Percentiles rank a stretch among this genome's conserved stretches.
phyloP scores from a whole-genome alignment of 2,797 vertebrate genomes.

The Myotis pilosus region DNA sequence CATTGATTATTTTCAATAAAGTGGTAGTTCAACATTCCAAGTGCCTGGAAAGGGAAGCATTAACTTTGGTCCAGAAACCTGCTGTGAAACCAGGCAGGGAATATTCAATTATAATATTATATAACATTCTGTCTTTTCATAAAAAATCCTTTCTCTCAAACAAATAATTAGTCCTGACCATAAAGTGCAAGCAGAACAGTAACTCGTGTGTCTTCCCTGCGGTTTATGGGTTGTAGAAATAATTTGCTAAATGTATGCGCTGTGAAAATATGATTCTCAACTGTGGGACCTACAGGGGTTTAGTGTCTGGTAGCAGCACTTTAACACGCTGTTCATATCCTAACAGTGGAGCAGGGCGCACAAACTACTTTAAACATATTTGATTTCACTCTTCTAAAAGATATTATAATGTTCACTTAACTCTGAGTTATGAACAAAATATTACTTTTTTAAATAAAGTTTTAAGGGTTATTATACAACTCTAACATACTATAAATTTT shows the following conservation, averaged over 20 bases:
- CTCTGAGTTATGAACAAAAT: constrained; percentile 30
- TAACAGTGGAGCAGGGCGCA: not conserved
- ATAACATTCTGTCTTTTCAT: constrained; percentile 33
- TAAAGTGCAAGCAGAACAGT: constrained; percentile 2
- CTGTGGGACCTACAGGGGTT: not conserved
- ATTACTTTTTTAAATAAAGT: constrained; percentile 20
- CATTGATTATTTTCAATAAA: constrained; percentile 57
- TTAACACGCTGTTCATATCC: constrained; percentile 26
- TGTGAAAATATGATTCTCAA: not conserved
- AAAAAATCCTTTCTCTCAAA: constrained; percentile 33
- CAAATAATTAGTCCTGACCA: constrained; percentile 43
- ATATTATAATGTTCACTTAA: not conserved
- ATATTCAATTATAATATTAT: constrained; percentile 36
- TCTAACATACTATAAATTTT: constrained; percentile 21
- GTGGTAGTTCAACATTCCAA: not conserved
- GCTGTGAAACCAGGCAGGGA: not conserved
- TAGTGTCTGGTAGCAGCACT: not conserved
- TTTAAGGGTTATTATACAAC: not conserved
- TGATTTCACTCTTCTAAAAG: constrained; percentile 29
- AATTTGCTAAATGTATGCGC: constrained; percentile 24
- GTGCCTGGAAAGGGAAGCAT: constrained; percentile 46
- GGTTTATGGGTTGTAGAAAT: constrained; percentile 23
- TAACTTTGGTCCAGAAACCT: constrained; percentile 38
- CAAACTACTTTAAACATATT: constrained; percentile 5
- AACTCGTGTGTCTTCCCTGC: not conserved